Base-by-base conservation (phyloP, 92 coral and sea anemone species). In the Bergia puertoricense region DNA sequence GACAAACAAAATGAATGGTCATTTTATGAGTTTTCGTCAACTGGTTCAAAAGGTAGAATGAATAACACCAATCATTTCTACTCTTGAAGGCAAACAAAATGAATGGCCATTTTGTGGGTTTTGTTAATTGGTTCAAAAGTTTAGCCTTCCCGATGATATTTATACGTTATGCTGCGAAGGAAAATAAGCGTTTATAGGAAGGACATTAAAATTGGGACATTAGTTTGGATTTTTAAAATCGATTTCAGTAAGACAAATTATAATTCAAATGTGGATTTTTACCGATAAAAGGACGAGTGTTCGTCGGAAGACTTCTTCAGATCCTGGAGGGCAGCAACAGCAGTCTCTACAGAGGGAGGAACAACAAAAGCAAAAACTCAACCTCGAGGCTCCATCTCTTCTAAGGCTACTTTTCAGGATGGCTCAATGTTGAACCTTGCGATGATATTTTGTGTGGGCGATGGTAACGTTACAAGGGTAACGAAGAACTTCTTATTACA, bases 301-400 rank as follows among this genome's bases (percentile, higher is more conserved):
- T 88, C 68, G 3, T 87, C 91, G 65, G 85, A 79, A 8, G 92
- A 80, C 76, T 93, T 95, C 91, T 93, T 95, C 73, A 95, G 79
- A 59, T 95, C 96, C 86, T 95, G 93, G 36, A 95, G 69, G 44
- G 94, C 98, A 54, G 86, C 89, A 69, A 95, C 88, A 14, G 98
- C 95, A 5, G 93, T 93, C 82, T 95, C 98, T 95, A 72, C 22
- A 41, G 0, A 8, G 22, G 46, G 43, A 46, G 72, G 78, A 43
- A 41, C n/a, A 18, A 4, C 44, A 40, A n/a, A 8, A 69, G 39
- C 54, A 50, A 9, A 20, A 15, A 48, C 13, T 74, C 18, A 56
- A 30, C 4, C 11, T 51, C 0, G 54, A 15, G 78, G 43, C 48
- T 14, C 5, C 30, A 30, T 30, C 76, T 81, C 88, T 74, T 14